Evolutionary conservation across 2,888 invertebrate genomes (phyloP).

Genomic region (Andrena trimmerana): DNA sequence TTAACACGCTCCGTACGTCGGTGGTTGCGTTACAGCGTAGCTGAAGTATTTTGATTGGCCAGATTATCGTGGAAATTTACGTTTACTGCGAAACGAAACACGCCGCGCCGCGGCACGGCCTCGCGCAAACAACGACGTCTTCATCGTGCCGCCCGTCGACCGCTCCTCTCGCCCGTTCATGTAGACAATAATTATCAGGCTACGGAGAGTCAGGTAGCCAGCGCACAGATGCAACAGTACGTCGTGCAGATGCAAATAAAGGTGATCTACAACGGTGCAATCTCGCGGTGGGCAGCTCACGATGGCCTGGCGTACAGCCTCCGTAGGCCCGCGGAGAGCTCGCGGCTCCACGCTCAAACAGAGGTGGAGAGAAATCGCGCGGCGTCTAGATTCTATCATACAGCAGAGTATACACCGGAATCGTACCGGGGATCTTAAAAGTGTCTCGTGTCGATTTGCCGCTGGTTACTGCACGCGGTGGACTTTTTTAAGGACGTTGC

Average conservation of each 20-base stretch:
- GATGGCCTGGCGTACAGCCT: constrained; percentile 56
- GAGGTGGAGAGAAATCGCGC: constrained; percentile 42
- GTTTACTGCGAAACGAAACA: constrained; percentile 49
- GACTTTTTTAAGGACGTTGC: neutral
- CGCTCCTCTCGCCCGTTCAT: constrained; percentile 46
- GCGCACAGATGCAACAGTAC: constrained; percentile 70
- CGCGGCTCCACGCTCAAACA: constrained; percentile 39
- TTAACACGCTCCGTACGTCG: constrained; percentile 41
- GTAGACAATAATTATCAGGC: constrained; percentile 75
- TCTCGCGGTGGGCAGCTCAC: constrained; percentile 69
- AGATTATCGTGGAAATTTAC: constrained; percentile 68
- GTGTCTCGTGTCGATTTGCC: constrained; percentile 23
- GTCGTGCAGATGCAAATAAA: constrained; percentile 78
- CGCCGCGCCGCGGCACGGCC: constrained; percentile 19
- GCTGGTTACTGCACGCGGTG: neutral
- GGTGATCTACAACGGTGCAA: constrained; percentile 73
- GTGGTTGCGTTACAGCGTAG: constrained; percentile 42
- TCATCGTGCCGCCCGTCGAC: constrained; percentile 49
- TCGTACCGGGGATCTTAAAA: constrained; percentile 44
- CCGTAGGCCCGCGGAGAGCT: constrained; percentile 32
- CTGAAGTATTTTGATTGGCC: constrained; percentile 50
- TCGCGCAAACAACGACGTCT: constrained; percentile 58
- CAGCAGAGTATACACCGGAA: constrained; percentile 42
- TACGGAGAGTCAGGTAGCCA: constrained; percentile 67
- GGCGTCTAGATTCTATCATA: constrained; percentile 62